These are phyloP conservation scores for Leptogaster cylindrica DNA, from an alignment of 2,888 invertebrate species.

Conservation along the genomic window DNA sequence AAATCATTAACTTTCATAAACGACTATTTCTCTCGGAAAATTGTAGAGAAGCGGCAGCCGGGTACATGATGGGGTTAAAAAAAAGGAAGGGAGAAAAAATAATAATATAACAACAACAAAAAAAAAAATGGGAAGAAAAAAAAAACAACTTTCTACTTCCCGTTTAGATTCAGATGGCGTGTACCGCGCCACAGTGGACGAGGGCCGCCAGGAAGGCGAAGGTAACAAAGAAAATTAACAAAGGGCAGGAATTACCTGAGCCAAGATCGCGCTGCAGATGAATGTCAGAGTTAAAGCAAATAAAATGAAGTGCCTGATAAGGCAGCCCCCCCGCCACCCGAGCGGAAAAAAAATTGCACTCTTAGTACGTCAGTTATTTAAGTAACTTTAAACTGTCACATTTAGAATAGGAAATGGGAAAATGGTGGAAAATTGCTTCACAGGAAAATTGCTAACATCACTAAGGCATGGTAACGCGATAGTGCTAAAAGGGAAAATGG, in stretches of 20 bases:
- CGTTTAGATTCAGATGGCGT: background rate
- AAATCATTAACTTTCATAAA: slow-evolving; percentile 11
- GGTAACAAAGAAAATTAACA: background rate
- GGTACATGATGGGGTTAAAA: too few species aligned
- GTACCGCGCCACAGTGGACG: background rate
- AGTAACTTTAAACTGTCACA: slow-evolving; percentile 32
- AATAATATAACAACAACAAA: too few species aligned
- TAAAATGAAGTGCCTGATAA: background rate
- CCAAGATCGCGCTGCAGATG: background rate
- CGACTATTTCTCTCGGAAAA: background rate
- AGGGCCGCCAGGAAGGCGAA: background rate
- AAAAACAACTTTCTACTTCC: too few species aligned
- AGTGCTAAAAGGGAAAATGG: slow-evolving; percentile 9
- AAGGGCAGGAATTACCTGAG: background rate
- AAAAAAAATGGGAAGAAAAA: too few species aligned
- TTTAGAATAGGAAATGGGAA: slow-evolving; percentile 36
- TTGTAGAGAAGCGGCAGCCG: background rate
- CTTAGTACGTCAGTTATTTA: slow-evolving; percentile 3
- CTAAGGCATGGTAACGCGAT: background rate
- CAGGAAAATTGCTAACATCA: slow-evolving; percentile 15
- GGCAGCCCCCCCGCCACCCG: background rate
- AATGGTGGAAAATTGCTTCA: slow-evolving; percentile 37
- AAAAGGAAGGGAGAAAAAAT: too few species aligned
- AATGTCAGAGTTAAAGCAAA: slow-evolving; percentile 18
- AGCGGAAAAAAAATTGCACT: slow-evolving; percentile 20